Base-by-base conservation (phyloP, 2,797 vertebrate genomes). In the Atherinosoma microstoma region DNA sequence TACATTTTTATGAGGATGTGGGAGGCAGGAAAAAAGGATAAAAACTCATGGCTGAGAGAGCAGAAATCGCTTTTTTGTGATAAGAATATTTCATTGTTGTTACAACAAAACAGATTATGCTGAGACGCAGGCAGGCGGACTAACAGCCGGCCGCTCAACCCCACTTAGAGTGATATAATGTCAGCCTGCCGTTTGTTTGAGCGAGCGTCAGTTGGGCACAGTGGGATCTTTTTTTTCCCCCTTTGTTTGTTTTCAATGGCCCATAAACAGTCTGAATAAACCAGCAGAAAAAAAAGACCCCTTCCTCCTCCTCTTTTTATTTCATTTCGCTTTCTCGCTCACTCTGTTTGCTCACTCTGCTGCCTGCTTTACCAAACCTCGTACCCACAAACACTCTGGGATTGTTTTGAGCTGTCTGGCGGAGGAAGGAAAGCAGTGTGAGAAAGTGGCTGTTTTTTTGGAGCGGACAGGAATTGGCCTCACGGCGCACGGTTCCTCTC, bases 381-480 rank as follows among this genome's bases (percentile, higher is more conserved):
- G 63, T 91, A 91, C 87, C 90, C 87, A 82, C 84, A 88, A 89
- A 89, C 89, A 89, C 90, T 92, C 90, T 93, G 93, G 91, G 92
- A 94, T 95, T 95, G 94, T 95, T 94, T 94, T 94, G 93, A 92
- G 93, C 92, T 93, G 94, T 91, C 92, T 91, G 91, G 87, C 69
- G 88, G 91, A 95, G 94, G 94, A 95, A 95, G 94, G 94, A 94
- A 95, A 93, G 91, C 93, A 91, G 92, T 94, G 94, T 95, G 94
- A 95, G 94, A 95, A 95, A 95, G 94, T 94, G 93, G 88, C 92
- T 94, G 94, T 95, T 94, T 95, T 95, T 95, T 94, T 92, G 90
- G 87, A 92, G 87, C 84, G 90, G 83, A 95, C 94, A 95, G 94
- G 94, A 95, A 94, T 94, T 95, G 93, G 94, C 94, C 94, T 94